Conservation (phyloP, 1,140 invertebrate genomes). For the Drosophila sucinea region DNA sequence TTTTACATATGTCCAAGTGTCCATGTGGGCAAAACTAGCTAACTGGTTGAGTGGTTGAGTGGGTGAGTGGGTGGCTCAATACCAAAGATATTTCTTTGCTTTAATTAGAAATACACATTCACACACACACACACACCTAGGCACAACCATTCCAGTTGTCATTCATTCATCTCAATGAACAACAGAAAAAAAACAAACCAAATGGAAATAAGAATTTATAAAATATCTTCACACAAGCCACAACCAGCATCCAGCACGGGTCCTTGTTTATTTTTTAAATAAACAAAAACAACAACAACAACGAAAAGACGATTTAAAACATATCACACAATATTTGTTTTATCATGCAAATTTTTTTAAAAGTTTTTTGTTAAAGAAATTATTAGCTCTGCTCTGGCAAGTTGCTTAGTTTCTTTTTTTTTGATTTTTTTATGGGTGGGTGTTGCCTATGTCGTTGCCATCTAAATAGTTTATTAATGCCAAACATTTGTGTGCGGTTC, state of each 20-base stretch:
- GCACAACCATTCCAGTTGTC: conserved; percentile 62
- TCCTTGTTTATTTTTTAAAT: conserved; percentile 46
- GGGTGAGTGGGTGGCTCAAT: conserved; percentile 15
- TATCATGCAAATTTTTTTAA: conserved; percentile 52
- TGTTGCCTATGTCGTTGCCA: conserved; percentile 25
- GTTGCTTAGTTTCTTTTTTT: conserved; percentile 19
- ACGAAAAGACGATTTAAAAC: background rate
- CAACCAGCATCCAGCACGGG: conserved; percentile 20
- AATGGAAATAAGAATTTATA: background rate
- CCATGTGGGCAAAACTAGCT: background rate
- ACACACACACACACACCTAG: conserved; percentile 7
- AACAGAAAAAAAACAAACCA: conserved; percentile 14
- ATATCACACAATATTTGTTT: conserved; percentile 24
- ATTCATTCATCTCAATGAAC: conserved; percentile 63
- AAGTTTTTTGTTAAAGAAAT: conserved; percentile 30
- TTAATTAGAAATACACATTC: conserved; percentile 40
- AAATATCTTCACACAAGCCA: background rate
- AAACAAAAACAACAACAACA: background rate
- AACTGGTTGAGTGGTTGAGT: conserved; percentile 23
- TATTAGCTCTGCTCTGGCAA: conserved; percentile 54
- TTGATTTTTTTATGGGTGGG: conserved; percentile 33
- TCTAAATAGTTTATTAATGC: conserved; percentile 46
- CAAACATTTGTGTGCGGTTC: background rate
- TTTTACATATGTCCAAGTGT: conserved; percentile 15
- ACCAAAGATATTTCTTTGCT: conserved; percentile 30